phyloP scores from a whole-genome alignment of 2,113 vertebrate genomes.

The Chamaea fasciata region DNA sequence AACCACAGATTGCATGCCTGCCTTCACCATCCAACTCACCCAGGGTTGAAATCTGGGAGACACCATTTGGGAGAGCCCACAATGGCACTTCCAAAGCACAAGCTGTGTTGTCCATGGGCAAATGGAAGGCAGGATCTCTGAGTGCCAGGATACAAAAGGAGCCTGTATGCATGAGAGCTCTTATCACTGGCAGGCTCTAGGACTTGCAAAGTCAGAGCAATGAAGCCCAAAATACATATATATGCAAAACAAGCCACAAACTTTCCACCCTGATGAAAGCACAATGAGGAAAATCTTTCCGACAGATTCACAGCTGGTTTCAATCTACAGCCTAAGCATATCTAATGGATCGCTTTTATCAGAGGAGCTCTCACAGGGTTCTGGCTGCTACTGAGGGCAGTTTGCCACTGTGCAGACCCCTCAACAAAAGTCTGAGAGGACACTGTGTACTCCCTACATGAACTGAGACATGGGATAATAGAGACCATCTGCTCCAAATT shows the following conservation, averaged over 20 bases:
- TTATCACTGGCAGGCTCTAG: not conserved
- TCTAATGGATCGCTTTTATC: slow-evolving; percentile 36
- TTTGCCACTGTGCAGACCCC: slow-evolving; percentile 37
- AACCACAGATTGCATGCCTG: slow-evolving; percentile 18
- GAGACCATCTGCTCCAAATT: slow-evolving; percentile 43
- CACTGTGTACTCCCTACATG: not conserved
- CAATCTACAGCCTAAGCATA: slow-evolving; percentile 37
- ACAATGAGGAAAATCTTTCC: slow-evolving; percentile 49
- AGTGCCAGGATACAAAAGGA: not conserved
- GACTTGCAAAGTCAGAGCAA: not conserved
- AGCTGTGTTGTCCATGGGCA: not conserved
- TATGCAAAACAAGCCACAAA: not conserved
- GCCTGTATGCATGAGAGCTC: not conserved
- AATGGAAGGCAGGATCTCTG: not conserved
- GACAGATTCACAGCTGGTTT: slow-evolving; percentile 58
- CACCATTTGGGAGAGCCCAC: not conserved
- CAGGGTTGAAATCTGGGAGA: not conserved
- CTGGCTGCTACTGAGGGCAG: slow-evolving; percentile 38
- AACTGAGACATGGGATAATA: not conserved
- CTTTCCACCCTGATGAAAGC: slow-evolving; percentile 46
- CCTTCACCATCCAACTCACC: not conserved
- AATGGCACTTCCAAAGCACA: not conserved
- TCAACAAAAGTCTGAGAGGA: slow-evolving; percentile 35
- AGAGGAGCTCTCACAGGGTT: not conserved
- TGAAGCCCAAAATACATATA: not conserved